Conservation (phyloP, 1,140 invertebrate genomes). For the Chrysomallon squamiferum region DNA sequence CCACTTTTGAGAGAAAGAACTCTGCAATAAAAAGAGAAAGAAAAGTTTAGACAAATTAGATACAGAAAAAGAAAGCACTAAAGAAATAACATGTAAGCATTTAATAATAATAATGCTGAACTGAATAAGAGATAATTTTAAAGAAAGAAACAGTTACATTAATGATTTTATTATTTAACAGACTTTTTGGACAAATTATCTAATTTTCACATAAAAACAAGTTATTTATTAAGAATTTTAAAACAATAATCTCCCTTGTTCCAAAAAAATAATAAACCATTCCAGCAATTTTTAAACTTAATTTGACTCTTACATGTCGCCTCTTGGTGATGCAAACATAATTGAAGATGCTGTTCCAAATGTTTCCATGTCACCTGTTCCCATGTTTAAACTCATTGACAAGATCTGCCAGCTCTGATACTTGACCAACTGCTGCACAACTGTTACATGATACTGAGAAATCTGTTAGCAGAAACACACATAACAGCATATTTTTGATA, state of each 20-base stretch:
- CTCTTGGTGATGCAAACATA: conserved; percentile 85
- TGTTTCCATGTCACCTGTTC: conserved; percentile 86
- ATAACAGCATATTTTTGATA: conserved; percentile 3
- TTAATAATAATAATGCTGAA: no score
- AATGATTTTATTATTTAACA: no score
- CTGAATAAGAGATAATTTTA: no score
- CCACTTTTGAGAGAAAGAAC: conserved; percentile 90
- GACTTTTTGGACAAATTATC: no score
- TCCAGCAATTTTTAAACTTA: no score
- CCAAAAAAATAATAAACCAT: no score
- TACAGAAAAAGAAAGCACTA: background rate
- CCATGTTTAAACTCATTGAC: conserved; percentile 78
- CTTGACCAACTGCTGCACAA: conserved; percentile 85
- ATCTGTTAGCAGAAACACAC: conserved; percentile 66
- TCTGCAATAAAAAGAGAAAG: conserved; percentile 51
- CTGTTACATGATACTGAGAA: conserved; percentile 90
- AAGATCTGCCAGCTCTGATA: conserved; percentile 94
- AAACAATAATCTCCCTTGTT: no score
- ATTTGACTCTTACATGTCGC: conserved; percentile 69
- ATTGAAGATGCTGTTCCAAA: conserved; percentile 85
- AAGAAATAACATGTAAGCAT: no score
- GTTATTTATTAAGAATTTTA: no score
- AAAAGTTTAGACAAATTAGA: no score
- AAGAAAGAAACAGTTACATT: no score
- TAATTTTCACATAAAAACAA: no score